Conservation (phyloP, 2,113 vertebrate genomes). For the Hippocampus guttulatus region DNA sequence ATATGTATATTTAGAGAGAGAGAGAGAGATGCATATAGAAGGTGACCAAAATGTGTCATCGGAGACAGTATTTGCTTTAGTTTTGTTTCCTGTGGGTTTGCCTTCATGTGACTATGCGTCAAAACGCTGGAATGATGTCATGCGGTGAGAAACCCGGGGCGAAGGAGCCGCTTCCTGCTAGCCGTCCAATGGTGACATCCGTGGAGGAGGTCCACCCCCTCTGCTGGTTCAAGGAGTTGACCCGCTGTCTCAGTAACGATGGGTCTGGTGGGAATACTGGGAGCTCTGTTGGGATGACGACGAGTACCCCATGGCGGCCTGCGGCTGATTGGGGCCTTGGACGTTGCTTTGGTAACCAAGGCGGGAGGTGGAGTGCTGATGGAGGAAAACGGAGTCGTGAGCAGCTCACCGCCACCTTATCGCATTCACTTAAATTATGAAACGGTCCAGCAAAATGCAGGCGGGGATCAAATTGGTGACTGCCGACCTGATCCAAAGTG, state of each 20-base stretch:
- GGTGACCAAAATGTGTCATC: conserved; percentile 9
- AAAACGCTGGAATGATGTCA: conserved; percentile 60
- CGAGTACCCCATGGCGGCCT: conserved; percentile 91
- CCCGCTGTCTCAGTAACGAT: conserved; percentile 82
- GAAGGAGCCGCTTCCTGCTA: not conserved
- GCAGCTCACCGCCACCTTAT: not conserved
- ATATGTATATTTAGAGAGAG: too few species aligned
- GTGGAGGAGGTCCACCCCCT: conserved; percentile 16
- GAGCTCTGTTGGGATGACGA: conserved; percentile 92
- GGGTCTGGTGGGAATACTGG: conserved; percentile 91
- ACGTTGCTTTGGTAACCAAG: conserved; percentile 98
- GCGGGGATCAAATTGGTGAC: too few species aligned
- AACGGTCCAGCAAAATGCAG: not conserved
- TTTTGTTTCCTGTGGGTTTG: conserved; percentile 68
- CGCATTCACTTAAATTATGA: not conserved
- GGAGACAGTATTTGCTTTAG: conserved; percentile 10
- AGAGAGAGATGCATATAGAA: too few species aligned
- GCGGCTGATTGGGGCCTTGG: conserved; percentile 92
- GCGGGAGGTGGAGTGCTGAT: conserved; percentile 89
- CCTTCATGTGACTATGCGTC: conserved; percentile 60
- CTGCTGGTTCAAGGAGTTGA: conserved; percentile 26
- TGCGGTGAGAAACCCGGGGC: not conserved
- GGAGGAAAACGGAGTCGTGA: not conserved
- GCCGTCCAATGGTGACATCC: not conserved
- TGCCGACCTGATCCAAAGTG: too few species aligned